Evolutionary conservation across 2,113 vertebrate species (phyloP).

Genomic region (Ranitomeya variabilis): DNA sequence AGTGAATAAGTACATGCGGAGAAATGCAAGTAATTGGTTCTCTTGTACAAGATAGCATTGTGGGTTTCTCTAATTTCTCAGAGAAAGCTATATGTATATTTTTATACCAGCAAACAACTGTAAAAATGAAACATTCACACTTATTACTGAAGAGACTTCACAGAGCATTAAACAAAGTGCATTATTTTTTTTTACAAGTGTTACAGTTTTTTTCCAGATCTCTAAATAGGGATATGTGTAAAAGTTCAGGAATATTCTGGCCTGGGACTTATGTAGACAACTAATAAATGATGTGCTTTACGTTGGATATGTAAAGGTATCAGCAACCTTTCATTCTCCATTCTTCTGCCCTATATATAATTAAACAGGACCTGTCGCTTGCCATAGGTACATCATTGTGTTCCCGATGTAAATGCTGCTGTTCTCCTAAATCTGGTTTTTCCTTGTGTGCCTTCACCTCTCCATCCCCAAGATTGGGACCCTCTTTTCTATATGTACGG

Average conservation of each 20-base stretch:
- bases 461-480: too few species aligned
- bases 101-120: not conserved
- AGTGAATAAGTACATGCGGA: not conserved
- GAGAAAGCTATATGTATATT: not conserved
- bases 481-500: too few species aligned
- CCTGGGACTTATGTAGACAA: not conserved
- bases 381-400: too few species aligned
- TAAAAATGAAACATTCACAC: not conserved
- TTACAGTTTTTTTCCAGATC: not conserved
- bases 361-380: too few species aligned
- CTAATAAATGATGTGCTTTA: not conserved
- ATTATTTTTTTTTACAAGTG: constrained; percentile 1
- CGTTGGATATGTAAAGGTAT: not conserved
- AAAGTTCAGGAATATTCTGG: not conserved
- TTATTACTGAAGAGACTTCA: not conserved
- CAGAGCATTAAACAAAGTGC: constrained; percentile 4
- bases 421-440: too few species aligned
- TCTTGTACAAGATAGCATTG: not conserved
- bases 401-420: too few species aligned
- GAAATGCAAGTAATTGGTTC: not conserved
- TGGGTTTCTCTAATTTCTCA: not conserved
- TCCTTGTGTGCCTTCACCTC: too few species aligned
- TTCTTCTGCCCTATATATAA: not conserved
- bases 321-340: not conserved
- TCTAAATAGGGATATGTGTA: not conserved